These are phyloP conservation scores for Macrosiphum euphorbiae DNA, from an alignment of 2,888 invertebrate species.

Conservation along the genomic window DNA sequence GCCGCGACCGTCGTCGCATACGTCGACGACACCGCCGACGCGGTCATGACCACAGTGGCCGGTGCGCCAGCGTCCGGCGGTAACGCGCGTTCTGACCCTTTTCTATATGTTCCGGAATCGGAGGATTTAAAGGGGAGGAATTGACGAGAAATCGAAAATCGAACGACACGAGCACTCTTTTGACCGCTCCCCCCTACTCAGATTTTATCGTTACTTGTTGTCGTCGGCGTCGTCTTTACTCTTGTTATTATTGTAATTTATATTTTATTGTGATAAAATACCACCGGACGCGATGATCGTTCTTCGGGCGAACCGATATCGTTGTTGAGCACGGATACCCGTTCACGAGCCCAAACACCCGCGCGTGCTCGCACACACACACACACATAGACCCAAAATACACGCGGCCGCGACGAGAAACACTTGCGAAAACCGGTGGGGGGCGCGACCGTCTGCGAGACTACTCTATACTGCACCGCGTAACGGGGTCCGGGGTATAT, in stretches of 20 bases:
- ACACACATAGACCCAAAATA: not conserved
- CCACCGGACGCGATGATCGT: not conserved
- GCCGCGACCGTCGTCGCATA: not conserved
- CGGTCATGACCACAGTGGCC: not conserved
- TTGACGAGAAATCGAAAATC: not conserved
- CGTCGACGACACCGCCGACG: not conserved
- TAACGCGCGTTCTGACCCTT: not conserved
- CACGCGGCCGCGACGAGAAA: not conserved
- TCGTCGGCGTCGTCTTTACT: not conserved
- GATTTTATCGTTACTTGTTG: not conserved
- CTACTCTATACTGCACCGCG: slow-evolving; percentile 2
- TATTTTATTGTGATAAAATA: not conserved
- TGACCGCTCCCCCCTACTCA: not conserved
- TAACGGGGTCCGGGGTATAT: slow-evolving; percentile 4
- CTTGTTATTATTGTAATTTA: not conserved
- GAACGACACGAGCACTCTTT: not conserved
- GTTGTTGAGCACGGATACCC: not conserved
- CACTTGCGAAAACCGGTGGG: slow-evolving; percentile 27
- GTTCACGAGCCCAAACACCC: not conserved
- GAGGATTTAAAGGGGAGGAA: not conserved
- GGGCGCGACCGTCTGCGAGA: slow-evolving; percentile 47
- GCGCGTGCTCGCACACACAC: not conserved
- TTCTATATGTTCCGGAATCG: not conserved
- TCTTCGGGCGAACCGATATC: not conserved
- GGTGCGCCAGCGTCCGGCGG: not conserved